A percentile compares a stretch with the other conserved stretches of the same genome.
Conservation (phyloP, 2,888 invertebrate genomes). For the Scotopteryx bipunctaria region DNA sequence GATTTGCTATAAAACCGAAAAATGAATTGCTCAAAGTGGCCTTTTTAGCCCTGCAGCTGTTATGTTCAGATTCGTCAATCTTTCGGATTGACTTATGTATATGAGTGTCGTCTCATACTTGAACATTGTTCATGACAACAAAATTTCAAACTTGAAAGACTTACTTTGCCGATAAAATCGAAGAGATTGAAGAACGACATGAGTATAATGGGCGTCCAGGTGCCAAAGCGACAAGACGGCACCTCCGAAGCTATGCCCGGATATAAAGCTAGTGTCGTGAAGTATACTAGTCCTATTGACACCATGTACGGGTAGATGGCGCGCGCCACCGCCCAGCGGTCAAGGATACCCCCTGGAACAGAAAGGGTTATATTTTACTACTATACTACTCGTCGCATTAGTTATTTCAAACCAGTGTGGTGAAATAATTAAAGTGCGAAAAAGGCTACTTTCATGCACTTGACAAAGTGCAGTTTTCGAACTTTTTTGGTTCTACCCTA, state of each 20-base stretch:
- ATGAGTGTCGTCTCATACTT: too few relatives aligned
- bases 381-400: neutral
- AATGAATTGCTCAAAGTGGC: too few relatives aligned
- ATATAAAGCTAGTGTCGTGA: conserved; percentile 94
- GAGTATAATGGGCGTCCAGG: conserved; percentile 96
- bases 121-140: neutral
- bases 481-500: too few relatives aligned
- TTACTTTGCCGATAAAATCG: conserved; percentile 93
- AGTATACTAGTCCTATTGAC: conserved; percentile 93
- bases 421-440: too few relatives aligned
- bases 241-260: conserved; percentile 96
- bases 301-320: conserved; percentile 96
- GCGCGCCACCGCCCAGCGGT: conserved; percentile 91
- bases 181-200: conserved; percentile 95
- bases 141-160: too few relatives aligned
- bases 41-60: too few relatives aligned
- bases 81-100: too few relatives aligned
- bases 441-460: too few relatives aligned
- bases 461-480: too few relatives aligned
- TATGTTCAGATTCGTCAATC: too few relatives aligned
- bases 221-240: conserved; percentile 90
- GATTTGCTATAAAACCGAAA: too few relatives aligned
- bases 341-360: conserved; percentile 85
- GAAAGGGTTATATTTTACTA: neutral
- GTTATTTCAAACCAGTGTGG: too few relatives aligned